These are phyloP conservation scores for Seladonia tumulorum DNA, from an alignment of 2,888 invertebrate species.

Conservation along the genomic window DNA sequence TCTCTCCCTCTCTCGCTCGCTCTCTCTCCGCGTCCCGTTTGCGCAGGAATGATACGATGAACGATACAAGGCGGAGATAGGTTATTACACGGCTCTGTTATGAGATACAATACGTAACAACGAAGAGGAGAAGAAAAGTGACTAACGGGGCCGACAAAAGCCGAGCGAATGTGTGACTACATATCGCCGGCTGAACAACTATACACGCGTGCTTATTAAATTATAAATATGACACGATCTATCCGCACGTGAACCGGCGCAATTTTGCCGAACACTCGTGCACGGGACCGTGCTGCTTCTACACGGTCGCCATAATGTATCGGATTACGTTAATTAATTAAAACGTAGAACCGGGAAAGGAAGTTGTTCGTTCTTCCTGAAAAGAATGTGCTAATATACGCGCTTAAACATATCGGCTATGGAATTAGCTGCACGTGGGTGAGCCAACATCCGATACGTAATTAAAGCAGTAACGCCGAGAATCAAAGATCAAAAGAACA, in stretches of 20 bases:
- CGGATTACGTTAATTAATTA: slow-evolving; percentile 21
- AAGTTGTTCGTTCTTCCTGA: not conserved
- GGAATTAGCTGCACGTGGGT: not conserved
- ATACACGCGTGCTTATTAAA: slow-evolving; percentile 2
- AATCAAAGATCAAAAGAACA: not conserved
- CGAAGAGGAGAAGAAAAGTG: slow-evolving; percentile 36
- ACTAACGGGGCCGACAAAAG: slow-evolving; percentile 46
- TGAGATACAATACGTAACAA: slow-evolving; percentile 18
- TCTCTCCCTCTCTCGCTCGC: not conserved
- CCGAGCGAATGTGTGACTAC: slow-evolving; percentile 7
- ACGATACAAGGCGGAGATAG: slow-evolving; percentile 54
- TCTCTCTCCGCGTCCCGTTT: not conserved
- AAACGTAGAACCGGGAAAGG: not conserved
- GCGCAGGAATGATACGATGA: slow-evolving; percentile 48
- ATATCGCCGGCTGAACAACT: not conserved
- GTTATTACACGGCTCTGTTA: slow-evolving; percentile 52
- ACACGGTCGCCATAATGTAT: not conserved
- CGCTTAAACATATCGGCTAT: slow-evolving; percentile 1
- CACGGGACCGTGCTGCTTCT: not conserved
- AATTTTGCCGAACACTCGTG: not conserved
- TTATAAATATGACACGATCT: slow-evolving; percentile 5
- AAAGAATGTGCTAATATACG: not conserved
- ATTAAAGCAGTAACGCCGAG: not conserved
- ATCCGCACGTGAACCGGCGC: not conserved
- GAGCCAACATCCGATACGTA: not conserved